These are phyloP conservation scores for Alca torda DNA, from an alignment of 2,797 vertebrate species.

Conservation along the genomic window DNA sequence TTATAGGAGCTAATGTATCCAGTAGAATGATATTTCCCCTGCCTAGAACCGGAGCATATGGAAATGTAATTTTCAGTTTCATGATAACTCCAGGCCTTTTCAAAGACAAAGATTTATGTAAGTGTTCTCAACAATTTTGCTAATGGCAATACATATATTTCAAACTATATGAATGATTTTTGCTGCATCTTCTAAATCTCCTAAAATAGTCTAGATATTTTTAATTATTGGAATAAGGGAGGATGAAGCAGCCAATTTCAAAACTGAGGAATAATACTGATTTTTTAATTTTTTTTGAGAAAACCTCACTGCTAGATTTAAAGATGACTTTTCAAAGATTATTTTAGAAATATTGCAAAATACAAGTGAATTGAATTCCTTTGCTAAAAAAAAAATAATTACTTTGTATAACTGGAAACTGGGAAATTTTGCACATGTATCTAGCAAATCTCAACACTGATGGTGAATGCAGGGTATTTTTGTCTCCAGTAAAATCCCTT, in stretches of 20 bases:
- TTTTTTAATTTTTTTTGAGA: background rate
- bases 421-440: background rate
- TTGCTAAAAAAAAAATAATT: background rate
- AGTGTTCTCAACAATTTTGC: slow-evolving; percentile 67
- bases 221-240: background rate
- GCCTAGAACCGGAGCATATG: slow-evolving; percentile 76
- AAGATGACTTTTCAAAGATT: background rate
- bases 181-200: background rate
- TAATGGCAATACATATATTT: background rate
- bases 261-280: background rate
- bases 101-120: slow-evolving; percentile 89
- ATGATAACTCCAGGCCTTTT: slow-evolving; percentile 94
- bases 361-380: background rate
- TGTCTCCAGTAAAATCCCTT: background rate
- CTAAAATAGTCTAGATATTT: background rate
- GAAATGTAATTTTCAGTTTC: slow-evolving; percentile 89
- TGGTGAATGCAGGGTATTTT: background rate
- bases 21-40: slow-evolving; percentile 89
- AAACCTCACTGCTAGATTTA: background rate
- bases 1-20: slow-evolving; percentile 90
- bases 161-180: background rate
- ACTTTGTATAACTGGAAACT: background rate
- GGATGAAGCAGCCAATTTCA: background rate
- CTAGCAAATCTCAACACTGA: background rate
- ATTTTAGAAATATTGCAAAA: background rate